Evolutionary conservation across 2,797 vertebrate species (phyloP).

Genomic region (Borostomias antarcticus): DNA sequence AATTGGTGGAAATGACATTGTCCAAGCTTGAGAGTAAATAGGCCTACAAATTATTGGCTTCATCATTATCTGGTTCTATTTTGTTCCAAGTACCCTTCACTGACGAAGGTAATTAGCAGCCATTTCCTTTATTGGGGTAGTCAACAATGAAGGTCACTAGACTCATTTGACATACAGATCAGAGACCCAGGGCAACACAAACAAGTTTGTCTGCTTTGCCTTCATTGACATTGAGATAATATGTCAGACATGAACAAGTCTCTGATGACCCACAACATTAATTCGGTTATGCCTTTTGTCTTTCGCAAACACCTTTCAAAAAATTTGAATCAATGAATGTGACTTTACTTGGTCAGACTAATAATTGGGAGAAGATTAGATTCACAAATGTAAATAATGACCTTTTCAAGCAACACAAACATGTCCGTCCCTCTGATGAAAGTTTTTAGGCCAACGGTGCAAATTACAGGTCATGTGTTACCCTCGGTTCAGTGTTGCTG

Average conservation of each 20-base stretch:
- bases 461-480: neutral
- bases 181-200: conserved; percentile 75
- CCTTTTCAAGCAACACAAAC: conserved; percentile 20
- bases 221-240: conserved; percentile 75
- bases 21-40: conserved; percentile 83
- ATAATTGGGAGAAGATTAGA: conserved; percentile 67
- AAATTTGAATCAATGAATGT: conserved; percentile 66
- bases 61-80: conserved; percentile 82
- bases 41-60: conserved; percentile 84
- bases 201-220: conserved; percentile 67
- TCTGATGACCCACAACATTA: conserved; percentile 62
- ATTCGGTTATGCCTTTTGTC: conserved; percentile 34
- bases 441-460: neutral
- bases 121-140: conserved; percentile 62
- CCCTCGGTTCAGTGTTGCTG: neutral
- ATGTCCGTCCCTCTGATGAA: neutral
- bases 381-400: conserved; percentile 66
- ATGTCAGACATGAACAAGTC: conserved; percentile 68
- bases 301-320: conserved; percentile 11
- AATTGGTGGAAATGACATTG: conserved; percentile 83
- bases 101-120: conserved; percentile 80
- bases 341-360: conserved; percentile 76
- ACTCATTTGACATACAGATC: conserved; percentile 73
- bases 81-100: conserved; percentile 78
- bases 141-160: conserved; percentile 73